Conservation (phyloP, 2,113 vertebrate genomes). For the Zosterops borbonicus region DNA sequence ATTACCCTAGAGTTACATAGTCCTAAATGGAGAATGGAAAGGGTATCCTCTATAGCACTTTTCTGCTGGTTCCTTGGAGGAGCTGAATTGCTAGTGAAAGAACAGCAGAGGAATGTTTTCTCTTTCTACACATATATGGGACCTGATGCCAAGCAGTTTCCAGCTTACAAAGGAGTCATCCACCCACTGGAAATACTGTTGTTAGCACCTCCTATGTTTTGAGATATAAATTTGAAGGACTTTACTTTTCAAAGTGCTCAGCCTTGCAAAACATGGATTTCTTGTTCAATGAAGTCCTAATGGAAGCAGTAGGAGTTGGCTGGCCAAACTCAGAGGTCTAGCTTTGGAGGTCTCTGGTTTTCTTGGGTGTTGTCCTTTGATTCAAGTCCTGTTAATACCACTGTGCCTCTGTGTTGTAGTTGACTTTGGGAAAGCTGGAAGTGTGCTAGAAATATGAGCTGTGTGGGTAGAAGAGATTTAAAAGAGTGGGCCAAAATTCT, state of each 20-base stretch:
- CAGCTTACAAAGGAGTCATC: not conserved
- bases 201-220: not conserved
- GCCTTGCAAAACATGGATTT: not conserved
- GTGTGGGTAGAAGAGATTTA: not conserved
- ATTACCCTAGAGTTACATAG: not conserved
- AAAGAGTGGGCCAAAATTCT: not conserved
- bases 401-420: not conserved
- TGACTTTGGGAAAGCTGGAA: not conserved
- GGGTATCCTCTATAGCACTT: not conserved
- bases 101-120: not conserved
- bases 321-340: not conserved
- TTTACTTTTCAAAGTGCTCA: not conserved
- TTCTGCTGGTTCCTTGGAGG: not conserved
- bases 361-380: not conserved
- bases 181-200: not conserved
- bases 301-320: not conserved
- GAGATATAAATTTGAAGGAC: not conserved
- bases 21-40: not conserved
- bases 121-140: rapidly evolving
- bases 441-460: not conserved
- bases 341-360: not conserved
- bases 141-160: not conserved
- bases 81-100: not conserved
- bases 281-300: not conserved
- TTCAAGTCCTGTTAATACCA: not conserved